phyloP scores from a whole-genome alignment of 2,888 invertebrate genomes.

The Oscheius sp. region DNA sequence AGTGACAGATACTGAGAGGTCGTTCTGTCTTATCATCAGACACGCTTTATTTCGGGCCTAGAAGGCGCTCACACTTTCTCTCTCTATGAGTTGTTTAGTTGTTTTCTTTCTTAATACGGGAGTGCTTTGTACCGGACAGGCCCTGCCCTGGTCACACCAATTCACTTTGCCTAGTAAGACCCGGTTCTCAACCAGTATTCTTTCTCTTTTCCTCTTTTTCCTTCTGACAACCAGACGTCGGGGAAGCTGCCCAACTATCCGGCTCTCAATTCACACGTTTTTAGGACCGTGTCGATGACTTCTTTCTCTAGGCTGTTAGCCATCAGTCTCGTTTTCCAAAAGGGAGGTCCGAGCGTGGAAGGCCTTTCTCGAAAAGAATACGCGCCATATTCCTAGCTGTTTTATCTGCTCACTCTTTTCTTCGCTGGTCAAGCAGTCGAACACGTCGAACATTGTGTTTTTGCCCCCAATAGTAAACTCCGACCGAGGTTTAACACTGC shows the following conservation, averaged over 20 bases:
- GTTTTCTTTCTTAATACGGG: constrained; percentile 23
- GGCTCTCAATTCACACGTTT: constrained; percentile 26
- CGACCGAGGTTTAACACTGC: background rate
- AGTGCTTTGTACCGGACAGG: constrained; percentile 33
- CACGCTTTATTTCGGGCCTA: too few relatives aligned
- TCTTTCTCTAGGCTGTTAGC: background rate
- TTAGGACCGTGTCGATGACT: background rate
- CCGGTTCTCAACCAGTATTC: constrained; percentile 34
- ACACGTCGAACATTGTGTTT: background rate
- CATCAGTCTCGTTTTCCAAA: too few relatives aligned
- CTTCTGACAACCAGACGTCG: constrained; percentile 31
- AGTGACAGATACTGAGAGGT: constrained; percentile 10
- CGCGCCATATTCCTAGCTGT: background rate
- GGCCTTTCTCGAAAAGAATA: background rate
- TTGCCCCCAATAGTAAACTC: background rate
- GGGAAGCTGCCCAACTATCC: constrained; percentile 8
- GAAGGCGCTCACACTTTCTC: background rate
- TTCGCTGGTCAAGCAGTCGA: background rate
- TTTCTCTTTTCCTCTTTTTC: constrained; percentile 16
- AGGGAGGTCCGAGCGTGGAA: background rate
- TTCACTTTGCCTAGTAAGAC: constrained; percentile 35
- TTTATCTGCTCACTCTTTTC: background rate
- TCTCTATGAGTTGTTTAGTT: constrained; percentile 32
- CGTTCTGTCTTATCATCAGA: constrained; percentile 15
- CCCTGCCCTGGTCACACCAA: constrained; percentile 35